phyloP scores from a whole-genome alignment of 92 coral and sea anemone genomes.

The Paragorgia papillata region DNA sequence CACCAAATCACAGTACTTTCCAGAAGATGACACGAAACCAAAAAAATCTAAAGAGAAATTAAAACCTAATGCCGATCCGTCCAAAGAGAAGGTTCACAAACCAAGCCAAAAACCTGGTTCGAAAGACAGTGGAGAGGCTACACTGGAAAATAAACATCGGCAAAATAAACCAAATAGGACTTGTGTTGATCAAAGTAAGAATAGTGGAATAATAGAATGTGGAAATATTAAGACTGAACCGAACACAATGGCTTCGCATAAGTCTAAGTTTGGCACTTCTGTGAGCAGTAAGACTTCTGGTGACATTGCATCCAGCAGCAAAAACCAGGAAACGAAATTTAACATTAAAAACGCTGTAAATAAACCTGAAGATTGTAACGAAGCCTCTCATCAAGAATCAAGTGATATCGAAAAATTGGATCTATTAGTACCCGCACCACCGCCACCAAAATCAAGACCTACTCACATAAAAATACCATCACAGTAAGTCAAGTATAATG shows the following conservation, averaged over 20 bases:
- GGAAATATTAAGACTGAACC: slow-evolving; percentile 9
- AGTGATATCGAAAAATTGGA: not conserved
- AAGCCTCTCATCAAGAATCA: slow-evolving; percentile 13
- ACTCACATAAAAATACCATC: slow-evolving; percentile 15
- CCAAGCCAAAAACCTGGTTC: not conserved
- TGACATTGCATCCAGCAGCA: not conserved
- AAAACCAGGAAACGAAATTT: not conserved
- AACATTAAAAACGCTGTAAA: not conserved
- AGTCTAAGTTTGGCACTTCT: not conserved
- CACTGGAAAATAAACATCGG: not conserved
- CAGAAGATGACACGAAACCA: not conserved
- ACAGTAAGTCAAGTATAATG: slow-evolving; percentile 2
- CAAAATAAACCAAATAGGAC: not conserved
- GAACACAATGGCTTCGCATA: too few relatives aligned
- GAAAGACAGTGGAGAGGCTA: slow-evolving; percentile 8
- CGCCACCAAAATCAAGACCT: slow-evolving; percentile 20
- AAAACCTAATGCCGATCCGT: slow-evolving; percentile 1
- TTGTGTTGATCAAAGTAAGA: slow-evolving; percentile 20
- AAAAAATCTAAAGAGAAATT: not conserved
- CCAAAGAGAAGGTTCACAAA: slow-evolving; percentile 9
- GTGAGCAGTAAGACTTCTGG: not conserved
- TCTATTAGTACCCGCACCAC: not conserved
- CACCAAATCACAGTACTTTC: slow-evolving; percentile 8
- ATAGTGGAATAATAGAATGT: slow-evolving; percentile 9
- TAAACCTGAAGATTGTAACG: slow-evolving; percentile 15